phyloP scores from a whole-genome alignment of 1,140 invertebrate genomes.

The Eufriesea mexicana region DNA sequence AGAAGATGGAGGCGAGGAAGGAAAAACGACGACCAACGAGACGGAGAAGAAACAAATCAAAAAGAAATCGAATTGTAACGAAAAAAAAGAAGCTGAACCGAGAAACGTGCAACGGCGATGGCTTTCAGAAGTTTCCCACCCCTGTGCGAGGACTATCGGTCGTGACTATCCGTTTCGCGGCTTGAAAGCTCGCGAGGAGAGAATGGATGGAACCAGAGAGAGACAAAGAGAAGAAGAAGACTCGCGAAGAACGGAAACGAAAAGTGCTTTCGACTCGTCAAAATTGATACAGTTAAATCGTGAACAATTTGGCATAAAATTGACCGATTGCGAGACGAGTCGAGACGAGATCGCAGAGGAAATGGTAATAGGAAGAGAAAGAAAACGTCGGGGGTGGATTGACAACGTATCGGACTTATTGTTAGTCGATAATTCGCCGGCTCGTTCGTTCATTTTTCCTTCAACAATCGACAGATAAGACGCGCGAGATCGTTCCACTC shows the following conservation, averaged over 20 bases:
- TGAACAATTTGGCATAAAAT: slow-evolving; percentile 19
- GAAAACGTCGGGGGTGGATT: background rate
- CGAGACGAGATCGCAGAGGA: background rate
- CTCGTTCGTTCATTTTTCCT: background rate
- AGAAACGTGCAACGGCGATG: background rate
- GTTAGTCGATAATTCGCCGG: background rate
- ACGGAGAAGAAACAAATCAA: background rate
- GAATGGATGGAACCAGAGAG: no score
- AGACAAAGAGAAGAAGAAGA: no score
- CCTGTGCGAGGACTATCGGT: background rate
- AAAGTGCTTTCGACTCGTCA: background rate
- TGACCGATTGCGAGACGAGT: background rate
- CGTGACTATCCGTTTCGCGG: background rate
- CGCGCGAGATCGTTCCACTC: background rate
- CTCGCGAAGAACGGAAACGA: background rate
- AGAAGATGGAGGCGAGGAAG: background rate
- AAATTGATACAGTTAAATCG: background rate
- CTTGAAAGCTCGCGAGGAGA: background rate
- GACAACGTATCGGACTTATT: background rate
- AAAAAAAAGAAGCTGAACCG: no score
- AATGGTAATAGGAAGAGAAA: background rate
- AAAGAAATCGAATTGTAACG: background rate
- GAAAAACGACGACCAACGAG: background rate
- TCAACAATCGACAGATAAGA: background rate
- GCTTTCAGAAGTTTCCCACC: slow-evolving; percentile 47